A percentile compares a stretch with the other conserved stretches of the same genome.
Evolutionary conservation across 1,140 invertebrate species (phyloP).

Genomic region (Globodera ellingtonae): DNA sequence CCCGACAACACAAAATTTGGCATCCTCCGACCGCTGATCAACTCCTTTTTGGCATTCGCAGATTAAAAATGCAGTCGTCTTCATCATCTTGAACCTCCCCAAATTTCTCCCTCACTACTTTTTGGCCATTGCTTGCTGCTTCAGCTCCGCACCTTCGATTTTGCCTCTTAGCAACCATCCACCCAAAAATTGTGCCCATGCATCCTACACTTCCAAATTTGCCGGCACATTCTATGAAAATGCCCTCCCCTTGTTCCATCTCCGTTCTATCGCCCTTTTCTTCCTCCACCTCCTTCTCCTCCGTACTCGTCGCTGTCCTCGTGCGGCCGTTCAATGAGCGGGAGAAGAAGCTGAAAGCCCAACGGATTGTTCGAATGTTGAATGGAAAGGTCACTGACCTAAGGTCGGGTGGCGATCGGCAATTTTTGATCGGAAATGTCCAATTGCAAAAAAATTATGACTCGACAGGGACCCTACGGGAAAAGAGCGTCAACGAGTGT

Average conservation of each 20-base stretch:
- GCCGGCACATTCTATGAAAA: neutral
- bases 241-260: neutral
- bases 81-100: neutral
- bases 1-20: too few species aligned
- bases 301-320: constrained; percentile 71
- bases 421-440: constrained; percentile 16
- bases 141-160: neutral
- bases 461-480: constrained; percentile 66
- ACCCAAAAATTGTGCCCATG: constrained; percentile 3
- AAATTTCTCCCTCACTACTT: neutral
- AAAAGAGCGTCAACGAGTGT: constrained; percentile 68
- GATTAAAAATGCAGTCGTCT: neutral
- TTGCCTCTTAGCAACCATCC: neutral
- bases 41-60: neutral
- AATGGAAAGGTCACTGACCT: constrained; percentile 69
- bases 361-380: constrained; percentile 70
- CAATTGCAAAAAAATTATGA: neutral
- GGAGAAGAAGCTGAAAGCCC: constrained; percentile 70
- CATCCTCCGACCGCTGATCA: neutral
- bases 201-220: neutral
- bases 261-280: neutral
- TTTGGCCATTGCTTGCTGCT: neutral
- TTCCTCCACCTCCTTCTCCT: neutral
- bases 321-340: constrained; percentile 72
- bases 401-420: constrained; percentile 43